Base-by-base conservation (phyloP, 1,140 invertebrate genomes). In the Lucilia cuprina region DNA sequence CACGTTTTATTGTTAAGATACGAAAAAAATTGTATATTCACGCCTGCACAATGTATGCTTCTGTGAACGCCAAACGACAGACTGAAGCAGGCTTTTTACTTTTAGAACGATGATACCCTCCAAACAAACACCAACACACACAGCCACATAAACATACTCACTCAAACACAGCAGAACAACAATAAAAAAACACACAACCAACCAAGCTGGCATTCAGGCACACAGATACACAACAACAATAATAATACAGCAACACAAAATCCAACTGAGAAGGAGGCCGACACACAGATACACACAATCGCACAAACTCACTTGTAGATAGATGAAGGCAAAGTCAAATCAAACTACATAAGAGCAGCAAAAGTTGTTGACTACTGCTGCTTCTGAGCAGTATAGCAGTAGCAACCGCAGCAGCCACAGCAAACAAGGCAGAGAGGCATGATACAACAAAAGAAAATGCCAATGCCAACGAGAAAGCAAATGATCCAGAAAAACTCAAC, bases 31-130 rank as follows among this genome's bases (percentile, higher is more conserved):
- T 41, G 50, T 82, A 82, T 82, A 82, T 82, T 65, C 82, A 82
- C 82, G 82, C 82, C 82, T 82, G 50, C 60, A 82, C 50, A 65
- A 34, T 60, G 50, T 82, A 82, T 70, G 90, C 86, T 9, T 87
- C 88, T 25, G 41, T 87, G 87, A 87, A 88, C 87, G 88, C 88
- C 87, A 87, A 86, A 88, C 86, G 84, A 87, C 88, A 87, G 85
- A 90, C 89, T 90, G 88, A 89, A 84, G 86, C 88, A 87, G 86
- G 85, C 85, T 70, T 84, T 86, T 84, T 85, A 85, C 86, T 84
- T 85, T 77, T 82, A 86, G 85, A 85, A 85, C 85, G 85, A 84
- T 84, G 84, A 86, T 84, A 86, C 86, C 86, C 75, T 60, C 83
- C 83, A 82, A 85, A 85, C 80, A 70, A 85, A 85, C 34, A 83